Evolutionary conservation across 2,888 invertebrate species (phyloP).

Genomic region (Drosophila anomelani): DNA sequence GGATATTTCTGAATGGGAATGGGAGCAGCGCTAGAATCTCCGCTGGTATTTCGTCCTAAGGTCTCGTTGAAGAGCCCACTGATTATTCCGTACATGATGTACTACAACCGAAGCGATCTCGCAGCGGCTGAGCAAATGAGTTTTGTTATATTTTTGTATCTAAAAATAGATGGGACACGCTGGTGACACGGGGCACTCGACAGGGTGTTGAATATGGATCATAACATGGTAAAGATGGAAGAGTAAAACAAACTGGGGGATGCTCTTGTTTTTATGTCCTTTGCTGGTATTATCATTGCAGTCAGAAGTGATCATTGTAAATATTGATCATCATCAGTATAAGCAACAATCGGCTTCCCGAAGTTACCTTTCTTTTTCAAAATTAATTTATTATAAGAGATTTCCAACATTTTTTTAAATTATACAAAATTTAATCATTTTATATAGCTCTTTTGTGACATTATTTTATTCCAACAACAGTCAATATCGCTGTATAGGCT

Average conservation of each 20-base stretch:
- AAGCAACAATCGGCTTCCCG: too few species aligned
- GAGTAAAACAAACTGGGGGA: not conserved
- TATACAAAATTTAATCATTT: too few species aligned
- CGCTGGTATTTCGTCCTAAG: slow-evolving; percentile 43
- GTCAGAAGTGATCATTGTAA: too few species aligned
- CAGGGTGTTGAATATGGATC: slow-evolving; percentile 58
- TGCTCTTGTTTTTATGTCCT: too few species aligned
- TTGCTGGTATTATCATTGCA: too few species aligned
- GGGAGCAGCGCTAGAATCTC: slow-evolving; percentile 53
- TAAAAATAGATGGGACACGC: slow-evolving; percentile 62
- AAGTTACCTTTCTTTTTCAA: too few species aligned
- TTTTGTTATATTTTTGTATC: slow-evolving; percentile 67
- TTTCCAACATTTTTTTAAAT: too few species aligned
- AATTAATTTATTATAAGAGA: too few species aligned
- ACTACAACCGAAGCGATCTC: slow-evolving; percentile 46
- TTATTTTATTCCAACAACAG: too few species aligned
- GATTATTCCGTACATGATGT: slow-evolving; percentile 60
- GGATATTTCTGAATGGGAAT: slow-evolving; percentile 71
- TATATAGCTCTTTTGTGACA: too few species aligned
- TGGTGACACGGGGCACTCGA: slow-evolving; percentile 50
- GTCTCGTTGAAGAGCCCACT: slow-evolving; percentile 51
- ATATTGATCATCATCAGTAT: too few species aligned
- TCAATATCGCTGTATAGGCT: too few species aligned
- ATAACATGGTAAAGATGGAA: not conserved
- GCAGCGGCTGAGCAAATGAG: slow-evolving; percentile 45